Evolutionary conservation across 2,888 invertebrate genomes (phyloP).

Genomic region (Nycteola revayana): DNA sequence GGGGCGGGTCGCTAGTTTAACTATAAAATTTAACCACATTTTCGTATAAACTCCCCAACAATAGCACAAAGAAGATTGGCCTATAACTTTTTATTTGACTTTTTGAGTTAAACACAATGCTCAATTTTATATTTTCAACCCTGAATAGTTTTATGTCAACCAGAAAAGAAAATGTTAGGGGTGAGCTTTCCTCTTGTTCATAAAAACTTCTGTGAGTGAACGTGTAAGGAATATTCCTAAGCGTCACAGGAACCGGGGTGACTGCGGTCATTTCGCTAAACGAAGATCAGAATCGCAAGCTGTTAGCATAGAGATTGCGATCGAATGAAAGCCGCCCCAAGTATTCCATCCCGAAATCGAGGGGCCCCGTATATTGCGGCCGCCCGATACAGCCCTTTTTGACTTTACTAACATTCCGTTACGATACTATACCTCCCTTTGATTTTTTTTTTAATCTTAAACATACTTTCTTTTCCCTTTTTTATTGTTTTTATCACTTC

Average conservation of each 20-base stretch:
- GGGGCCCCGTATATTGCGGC: conserved; percentile 74
- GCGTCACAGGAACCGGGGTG: conserved; percentile 72
- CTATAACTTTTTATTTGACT: conserved; percentile 19
- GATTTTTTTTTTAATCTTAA: conserved; percentile 62
- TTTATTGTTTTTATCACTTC: too few species aligned
- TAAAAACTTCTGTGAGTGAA: conserved; percentile 75
- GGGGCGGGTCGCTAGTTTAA: too few species aligned
- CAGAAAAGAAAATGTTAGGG: conserved; percentile 59
- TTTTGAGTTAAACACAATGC: conserved; percentile 24
- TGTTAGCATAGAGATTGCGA: conserved; percentile 82
- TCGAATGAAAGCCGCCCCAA: conserved; percentile 76
- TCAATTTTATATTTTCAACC: conserved; percentile 34
- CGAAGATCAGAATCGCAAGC: conserved; percentile 82
- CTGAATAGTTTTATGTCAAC: conserved; percentile 52
- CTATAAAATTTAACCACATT: neutral
- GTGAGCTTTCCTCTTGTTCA: conserved; percentile 63
- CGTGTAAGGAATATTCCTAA: conserved; percentile 75
- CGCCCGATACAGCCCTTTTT: conserved; percentile 67
- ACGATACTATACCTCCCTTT: conserved; percentile 61
- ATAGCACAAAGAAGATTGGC: conserved; percentile 6
- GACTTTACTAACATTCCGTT: conserved; percentile 67
- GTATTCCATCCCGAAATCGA: conserved; percentile 77
- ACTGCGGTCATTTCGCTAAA: conserved; percentile 82
- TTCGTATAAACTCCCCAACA: neutral
- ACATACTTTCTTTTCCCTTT: too few species aligned